A percentile compares a stretch with the other conserved stretches of the same genome.
Evolutionary conservation across 2,888 invertebrate genomes (phyloP).

Genomic region (Carterocephalus palaemon): DNA sequence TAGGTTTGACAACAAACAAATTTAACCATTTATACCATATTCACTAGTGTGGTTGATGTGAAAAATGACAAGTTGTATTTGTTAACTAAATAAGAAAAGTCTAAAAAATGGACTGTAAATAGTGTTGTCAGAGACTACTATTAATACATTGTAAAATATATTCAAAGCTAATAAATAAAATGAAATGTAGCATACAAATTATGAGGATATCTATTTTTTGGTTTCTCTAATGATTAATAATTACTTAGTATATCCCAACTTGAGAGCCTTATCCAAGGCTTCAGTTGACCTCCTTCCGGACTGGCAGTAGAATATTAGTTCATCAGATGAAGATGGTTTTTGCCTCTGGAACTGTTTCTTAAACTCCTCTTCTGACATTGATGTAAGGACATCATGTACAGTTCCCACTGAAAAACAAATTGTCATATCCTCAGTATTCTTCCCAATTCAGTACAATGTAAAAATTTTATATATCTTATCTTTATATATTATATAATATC

Average conservation of each 20-base stretch:
- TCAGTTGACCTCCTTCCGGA: constrained; percentile 60
- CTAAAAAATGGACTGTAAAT: no score
- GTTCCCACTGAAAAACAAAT: constrained; percentile 48
- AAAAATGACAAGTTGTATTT: no score
- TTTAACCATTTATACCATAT: no score
- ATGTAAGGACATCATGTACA: constrained; percentile 50
- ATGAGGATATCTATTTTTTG: background rate
- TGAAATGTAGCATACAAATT: background rate
- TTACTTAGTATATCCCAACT: constrained; percentile 54
- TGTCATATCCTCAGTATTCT: background rate
- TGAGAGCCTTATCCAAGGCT: constrained; percentile 63
- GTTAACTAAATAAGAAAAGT: no score
- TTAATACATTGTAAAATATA: background rate
- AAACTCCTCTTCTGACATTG: constrained; percentile 66
- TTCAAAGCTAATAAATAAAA: no score
- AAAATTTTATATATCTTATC: no score
- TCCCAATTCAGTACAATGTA: background rate
- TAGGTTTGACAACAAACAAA: no score
- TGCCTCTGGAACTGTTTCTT: constrained; percentile 49
- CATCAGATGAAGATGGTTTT: constrained; percentile 60
- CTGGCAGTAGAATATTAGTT: constrained; percentile 68
- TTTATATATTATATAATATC: no score
- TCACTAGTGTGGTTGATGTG: no score
- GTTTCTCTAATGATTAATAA: background rate
- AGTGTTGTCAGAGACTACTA: no score